Base-by-base conservation (phyloP, 2,113 vertebrate genomes). In the Chaetops frenatus region DNA sequence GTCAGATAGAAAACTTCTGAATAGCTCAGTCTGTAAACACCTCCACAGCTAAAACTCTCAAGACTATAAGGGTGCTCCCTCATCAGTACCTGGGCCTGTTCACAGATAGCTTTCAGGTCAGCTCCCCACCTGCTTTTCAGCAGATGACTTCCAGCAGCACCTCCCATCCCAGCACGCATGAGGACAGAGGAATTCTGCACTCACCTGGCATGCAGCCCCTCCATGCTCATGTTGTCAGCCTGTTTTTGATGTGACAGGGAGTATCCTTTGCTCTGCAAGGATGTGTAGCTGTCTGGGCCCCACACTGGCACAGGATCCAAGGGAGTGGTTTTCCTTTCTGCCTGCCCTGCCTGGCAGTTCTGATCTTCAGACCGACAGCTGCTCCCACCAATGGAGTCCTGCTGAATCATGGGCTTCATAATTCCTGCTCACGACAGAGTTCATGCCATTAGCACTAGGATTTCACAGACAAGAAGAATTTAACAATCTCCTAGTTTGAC, bases 371-470 rank as follows among this genome's bases (percentile, higher is more conserved):
- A 98, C 40, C 96, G 98, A 88, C 99, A 99, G 91, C 98, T 96
- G 31, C 98, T 97, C 38, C 99, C 99, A 81, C 97, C 95, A 4
- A 99, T 95, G 87, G 98, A 97, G 44, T 99, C 99, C 70, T 98
- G 98, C 87, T 98, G 98, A 95, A 99, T 97, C 93, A 98, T 91
- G n/a, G 99, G 98, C 92, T 99, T 99, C 98, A 99, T 98, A 94
- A 99, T 97, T 95, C 99, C 99, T 99, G 94, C 28, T 81, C 56
- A 72, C 1, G 0, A 95, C 23, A 97, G 70, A 95, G 79, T 91
- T 93, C 51, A 58, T 9, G 62, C 23, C 42, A 56, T 96, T 92
- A 96, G 74, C 57, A 67, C 44, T 9, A 93, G 15, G 54, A 71
- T 56, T 29, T 54, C 72, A 53, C 2, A 78, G 20, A 20, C 53